phyloP scores from a whole-genome alignment of 2,888 invertebrate genomes.

The Lacanobia wlatinum region DNA sequence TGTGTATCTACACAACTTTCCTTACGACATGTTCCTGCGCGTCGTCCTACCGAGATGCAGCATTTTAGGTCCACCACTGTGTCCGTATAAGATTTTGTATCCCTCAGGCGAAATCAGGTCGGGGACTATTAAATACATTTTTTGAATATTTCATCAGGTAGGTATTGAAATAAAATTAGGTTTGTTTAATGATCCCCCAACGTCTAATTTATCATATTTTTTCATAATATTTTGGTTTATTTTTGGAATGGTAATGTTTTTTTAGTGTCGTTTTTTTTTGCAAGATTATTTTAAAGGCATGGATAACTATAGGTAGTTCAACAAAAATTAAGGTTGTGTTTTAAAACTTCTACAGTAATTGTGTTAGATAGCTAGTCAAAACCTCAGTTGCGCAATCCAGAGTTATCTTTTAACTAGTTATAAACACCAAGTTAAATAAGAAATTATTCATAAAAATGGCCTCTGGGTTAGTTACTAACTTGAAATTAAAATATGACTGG shows the following conservation, averaged over 20 bases:
- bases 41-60: slow-evolving; percentile 49
- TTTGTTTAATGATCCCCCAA: slow-evolving; percentile 74
- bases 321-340: not conserved
- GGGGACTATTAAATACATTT: slow-evolving; percentile 75
- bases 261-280: slow-evolving; percentile 43
- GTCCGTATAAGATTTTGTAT: slow-evolving; percentile 48
- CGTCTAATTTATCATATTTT: slow-evolving; percentile 74
- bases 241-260: slow-evolving; percentile 20
- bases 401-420: too few relatives aligned
- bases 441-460: too few relatives aligned
- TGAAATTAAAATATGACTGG: too few relatives aligned
- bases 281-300: slow-evolving; percentile 24
- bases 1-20: too few relatives aligned
- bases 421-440: too few relatives aligned
- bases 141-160: slow-evolving; percentile 72
- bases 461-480: too few relatives aligned
- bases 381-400: too few relatives aligned
- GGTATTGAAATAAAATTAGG: slow-evolving; percentile 72
- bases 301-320: not conserved
- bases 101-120: slow-evolving; percentile 73
- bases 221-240: slow-evolving; percentile 70
- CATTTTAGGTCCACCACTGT: slow-evolving; percentile 69
- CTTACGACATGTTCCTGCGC: not conserved
- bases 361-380: too few relatives aligned
- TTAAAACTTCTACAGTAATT: too few relatives aligned